Base-by-base conservation (phyloP, 2,888 invertebrate species). In the Anoncus sp. region DNA sequence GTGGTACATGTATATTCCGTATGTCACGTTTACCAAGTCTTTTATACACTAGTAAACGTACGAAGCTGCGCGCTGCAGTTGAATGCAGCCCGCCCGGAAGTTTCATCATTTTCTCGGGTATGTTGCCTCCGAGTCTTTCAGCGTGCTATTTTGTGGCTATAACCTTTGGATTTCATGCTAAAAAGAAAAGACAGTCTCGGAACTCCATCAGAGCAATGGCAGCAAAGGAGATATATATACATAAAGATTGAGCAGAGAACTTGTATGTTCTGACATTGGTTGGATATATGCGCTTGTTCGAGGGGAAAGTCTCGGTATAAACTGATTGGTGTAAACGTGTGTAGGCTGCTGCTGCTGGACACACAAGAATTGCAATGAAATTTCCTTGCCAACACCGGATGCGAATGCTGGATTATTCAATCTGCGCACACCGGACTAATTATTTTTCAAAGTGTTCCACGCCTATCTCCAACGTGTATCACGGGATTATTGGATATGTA, bases 371-470 rank as follows among this genome's bases (percentile, higher is more conserved):
- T 45, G 63, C 59, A 22, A 53, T 59, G 74, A 65, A 74, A 65
- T 60, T 14, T 22, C 49, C 53, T n/a, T n/a, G 35, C 40, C 59
- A 60, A 69, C 45, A 74, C 70, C 77, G 69, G 77, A 77, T 74
- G 60, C 57, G 60, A 59, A 27, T 45, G 63, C 49, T 59, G 65
- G 59, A 73, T 77, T 70, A 70, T 74, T 77, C 70, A 77, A 77
- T 77, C 69, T 67, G 18, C 57, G 12, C 9, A n/a, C 57, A 14
- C 14, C 53, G 65, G 51, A 77, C 69, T 77, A 77, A 77, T 77
- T 77, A 77, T 77, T 77, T 73, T 45, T 60, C 51, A 53, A 49
- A 38, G 63, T 57, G 53, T 47, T 77, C 74, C 69, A 74, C 77
- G 74, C 63, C 69, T 70, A 59, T 43, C 7, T n/a, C 22, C 14